Base-by-base conservation (phyloP, 2,797 vertebrate species). In the Melanotaenia boesemani region DNA sequence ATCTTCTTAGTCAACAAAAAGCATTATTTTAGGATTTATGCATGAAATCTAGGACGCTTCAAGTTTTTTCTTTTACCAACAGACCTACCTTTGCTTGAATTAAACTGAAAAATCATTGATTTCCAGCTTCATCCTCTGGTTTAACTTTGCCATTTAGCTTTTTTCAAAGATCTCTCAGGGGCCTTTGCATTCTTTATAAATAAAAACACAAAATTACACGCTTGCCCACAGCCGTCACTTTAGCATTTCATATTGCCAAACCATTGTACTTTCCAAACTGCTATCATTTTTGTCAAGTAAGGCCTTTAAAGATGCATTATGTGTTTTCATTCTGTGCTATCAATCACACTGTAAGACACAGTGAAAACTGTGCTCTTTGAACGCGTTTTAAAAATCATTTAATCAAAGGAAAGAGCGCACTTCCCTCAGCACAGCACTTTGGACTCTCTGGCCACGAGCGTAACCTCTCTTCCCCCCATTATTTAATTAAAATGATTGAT, bases 401-500 rank as follows among this genome's bases (percentile, higher is more conserved):
- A 80, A 83, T 87, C 74, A 77, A 67, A 79, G 16, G 7, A 54
- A 3, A 37, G 30, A 24, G 67, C 68, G 54, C 46, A 4, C 30
- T 68, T 71, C 57, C 72, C 70, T 52, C 63, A 60, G 78, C 74
- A 22, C 62, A 56, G 73, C 81, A 71, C 72, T 82, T 63, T 79
- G 72, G 80, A 67, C 67, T 79, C 79, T 79, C 59, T 12, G 34
- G 70, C 68, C 82, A 80, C 79, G 48, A 72, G 73, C 67, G 70
- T 77, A 78, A 81, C 76, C 79, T 80, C 78, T 67, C 69, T 71
- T 85, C 67, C 48, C 28, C 7, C 4, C 57, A 65, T 79, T 68
- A 76, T 88, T 86, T 90, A 80, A 90, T 91, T 86, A 88, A 80
- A 87, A 80, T 77, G 87, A 91, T 72, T 79, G 86, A 87, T 87